A percentile compares a stretch with the other conserved stretches of the same genome.
phyloP scores from a whole-genome alignment of 2,113 vertebrate species.

The Prolemur simus region DNA sequence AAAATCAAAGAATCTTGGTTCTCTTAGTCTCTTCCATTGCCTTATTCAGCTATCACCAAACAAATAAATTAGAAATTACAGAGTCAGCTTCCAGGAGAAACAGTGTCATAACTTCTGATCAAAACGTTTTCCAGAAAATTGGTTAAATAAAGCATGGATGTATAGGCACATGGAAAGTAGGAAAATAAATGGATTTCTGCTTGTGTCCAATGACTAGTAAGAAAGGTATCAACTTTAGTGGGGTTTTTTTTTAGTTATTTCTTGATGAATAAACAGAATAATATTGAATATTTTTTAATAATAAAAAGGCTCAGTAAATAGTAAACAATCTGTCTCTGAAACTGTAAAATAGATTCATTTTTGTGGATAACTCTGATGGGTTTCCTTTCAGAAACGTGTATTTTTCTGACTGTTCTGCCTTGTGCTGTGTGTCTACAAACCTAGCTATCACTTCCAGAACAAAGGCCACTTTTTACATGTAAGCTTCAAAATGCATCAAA shows the following conservation, averaged over 20 bases:
- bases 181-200: neutral
- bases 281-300: neutral
- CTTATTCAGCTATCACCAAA: neutral
- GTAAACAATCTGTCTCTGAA: neutral
- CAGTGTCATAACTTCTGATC: neutral
- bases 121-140: neutral
- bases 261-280: neutral
- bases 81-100: neutral
- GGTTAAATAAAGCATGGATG: neutral
- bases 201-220: neutral
- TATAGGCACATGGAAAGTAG: neutral
- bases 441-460: slow-evolving; percentile 47
- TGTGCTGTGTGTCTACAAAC: neutral
- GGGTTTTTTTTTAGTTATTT: neutral
- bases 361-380: slow-evolving; percentile 39
- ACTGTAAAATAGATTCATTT: slow-evolving; percentile 48
- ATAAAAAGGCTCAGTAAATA: neutral
- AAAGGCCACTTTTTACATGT: neutral
- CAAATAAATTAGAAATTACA: neutral
- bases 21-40: neutral
- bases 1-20: neutral
- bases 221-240: neutral
- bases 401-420: slow-evolving; percentile 44
- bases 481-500: neutral
- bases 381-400: slow-evolving; percentile 53